Evolutionary conservation across 2,888 invertebrate species (phyloP), one percentile per base, ranked within the genome.

Genomic region (Cepaea hortensis): DNA sequence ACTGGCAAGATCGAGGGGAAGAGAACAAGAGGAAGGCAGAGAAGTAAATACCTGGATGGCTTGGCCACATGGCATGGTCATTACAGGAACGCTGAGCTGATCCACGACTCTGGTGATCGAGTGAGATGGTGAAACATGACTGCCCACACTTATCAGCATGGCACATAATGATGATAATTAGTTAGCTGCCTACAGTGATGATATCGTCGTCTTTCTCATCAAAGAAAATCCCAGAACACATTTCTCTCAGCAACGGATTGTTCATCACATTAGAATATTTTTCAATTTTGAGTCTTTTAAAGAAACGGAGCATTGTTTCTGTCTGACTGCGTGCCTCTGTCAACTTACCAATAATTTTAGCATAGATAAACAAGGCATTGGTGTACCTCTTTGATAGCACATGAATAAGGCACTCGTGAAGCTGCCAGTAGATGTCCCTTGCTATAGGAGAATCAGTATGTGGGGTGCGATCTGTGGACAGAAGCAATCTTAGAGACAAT

Each of bases 221-320:
- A 81, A 85, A 85, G 48, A 85, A 75, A 35, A 85, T 85, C 3
- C 85, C 85, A 5, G 81, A 72, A 70, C 79, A 81, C 85, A 85
- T 85, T 75, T 85, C 85, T 23, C 85, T 18, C n/a, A 85, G 81
- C 65, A 81, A 65, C 18, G 85, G 85, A 81, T 85, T 85, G 15
- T 85, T 75, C 75, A 76, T 35, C 6, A 85, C 20, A 65, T 85
- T 48, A 13, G 85, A 81, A 35, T 85, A 85, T 65, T 85, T 85
- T 1, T 81, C 81, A 20, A 85, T 75, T 46, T 75, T 73, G 0
- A 75, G 65, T 48, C 81, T 62, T 23, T 55, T 61, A 46, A 85
- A 48, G 35, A 62, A 85, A 2, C 68, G 55, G 1, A 81, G 13
- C 35, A 61, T 73, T 2, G 65, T 76, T 35, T 85, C 73, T 61